phyloP scores from a whole-genome alignment of 2,888 invertebrate genomes.

The Luperina nickerlii region DNA sequence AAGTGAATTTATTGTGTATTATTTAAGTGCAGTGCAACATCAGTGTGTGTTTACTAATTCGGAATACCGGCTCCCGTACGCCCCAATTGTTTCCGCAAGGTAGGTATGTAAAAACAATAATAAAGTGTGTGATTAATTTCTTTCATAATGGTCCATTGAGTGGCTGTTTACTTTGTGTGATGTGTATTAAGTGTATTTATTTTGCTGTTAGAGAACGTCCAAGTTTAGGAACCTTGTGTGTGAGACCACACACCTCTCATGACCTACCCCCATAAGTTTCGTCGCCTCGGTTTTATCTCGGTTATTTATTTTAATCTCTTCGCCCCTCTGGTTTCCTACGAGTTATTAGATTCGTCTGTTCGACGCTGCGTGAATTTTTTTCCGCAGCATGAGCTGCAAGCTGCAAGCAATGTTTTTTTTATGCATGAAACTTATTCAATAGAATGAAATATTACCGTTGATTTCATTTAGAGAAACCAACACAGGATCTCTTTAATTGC shows the following conservation, averaged over 20 bases:
- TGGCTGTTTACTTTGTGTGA: conserved; percentile 56
- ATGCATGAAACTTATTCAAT: not conserved
- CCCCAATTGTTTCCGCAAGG: conserved; percentile 81
- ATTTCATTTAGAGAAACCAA: not conserved
- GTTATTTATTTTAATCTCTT: conserved; percentile 55
- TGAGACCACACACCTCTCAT: conserved; percentile 46
- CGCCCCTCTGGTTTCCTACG: conserved; percentile 35
- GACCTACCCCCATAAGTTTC: conserved; percentile 65
- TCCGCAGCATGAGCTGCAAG: conserved; percentile 25
- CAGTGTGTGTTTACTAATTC: conserved; percentile 78
- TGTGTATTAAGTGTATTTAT: conserved; percentile 37
- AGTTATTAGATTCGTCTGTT: conserved; percentile 38
- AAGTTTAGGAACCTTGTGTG: conserved; percentile 2
- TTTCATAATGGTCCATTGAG: conserved; percentile 63
- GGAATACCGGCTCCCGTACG: conserved; percentile 78
- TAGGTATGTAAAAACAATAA: conserved; percentile 83
- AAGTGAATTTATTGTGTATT: conserved; percentile 69
- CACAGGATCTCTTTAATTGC: not conserved
- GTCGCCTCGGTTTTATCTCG: conserved; percentile 39
- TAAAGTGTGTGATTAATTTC: conserved; percentile 65
- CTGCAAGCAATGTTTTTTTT: conserved; percentile 15
- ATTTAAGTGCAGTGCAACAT: conserved; percentile 71
- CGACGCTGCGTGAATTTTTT: conserved; percentile 26
- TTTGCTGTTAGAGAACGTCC: conserved; percentile 23
- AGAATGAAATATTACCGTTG: not conserved